phyloP scores from a whole-genome alignment of 1,140 invertebrate genomes.

The Pogonomyrmex barbatus region DNA sequence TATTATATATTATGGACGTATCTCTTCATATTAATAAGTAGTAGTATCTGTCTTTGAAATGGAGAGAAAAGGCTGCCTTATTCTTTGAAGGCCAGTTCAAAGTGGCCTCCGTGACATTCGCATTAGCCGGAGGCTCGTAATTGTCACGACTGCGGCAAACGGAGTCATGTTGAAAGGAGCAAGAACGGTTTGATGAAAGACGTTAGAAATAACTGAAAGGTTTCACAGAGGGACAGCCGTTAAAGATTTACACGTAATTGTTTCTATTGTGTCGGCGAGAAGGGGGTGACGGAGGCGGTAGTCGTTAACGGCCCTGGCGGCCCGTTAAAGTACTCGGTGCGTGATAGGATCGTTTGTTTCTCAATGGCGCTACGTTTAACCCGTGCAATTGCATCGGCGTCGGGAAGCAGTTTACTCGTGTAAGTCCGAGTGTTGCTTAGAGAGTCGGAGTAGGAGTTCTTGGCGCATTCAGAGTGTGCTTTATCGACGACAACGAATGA shows the following conservation, averaged over 20 bases:
- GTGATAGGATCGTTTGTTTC: conserved; percentile 65
- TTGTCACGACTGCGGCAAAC: conserved; percentile 23
- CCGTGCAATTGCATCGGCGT: conserved; percentile 59
- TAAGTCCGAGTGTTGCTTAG: conserved; percentile 34
- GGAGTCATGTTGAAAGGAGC: conserved; percentile 66
- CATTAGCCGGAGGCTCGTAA: conserved; percentile 18
- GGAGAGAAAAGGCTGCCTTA: background rate
- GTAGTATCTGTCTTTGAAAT: background rate
- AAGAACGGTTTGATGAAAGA: conserved; percentile 69
- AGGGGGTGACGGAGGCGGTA: conserved; percentile 1
- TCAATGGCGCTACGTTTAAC: conserved; percentile 57
- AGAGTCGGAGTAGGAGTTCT: conserved; percentile 33
- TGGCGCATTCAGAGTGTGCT: conserved; percentile 33
- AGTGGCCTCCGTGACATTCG: background rate
- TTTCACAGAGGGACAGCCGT: conserved; percentile 29
- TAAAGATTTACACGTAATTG: conserved; percentile 73
- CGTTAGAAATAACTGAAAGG: conserved; percentile 67
- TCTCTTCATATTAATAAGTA: too few species aligned
- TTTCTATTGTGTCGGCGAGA: conserved; percentile 76
- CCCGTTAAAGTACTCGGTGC: conserved; percentile 51
- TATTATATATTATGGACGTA: too few species aligned
- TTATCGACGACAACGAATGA: conserved; percentile 27
- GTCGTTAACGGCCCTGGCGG: conserved; percentile 37
- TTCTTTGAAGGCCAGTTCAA: background rate
- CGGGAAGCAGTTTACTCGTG: conserved; percentile 52